Percentiles rank a stretch among this genome's conserved stretches.
Conservation (phyloP, 2,797 vertebrate species). For the Meriones psammophilus region DNA sequence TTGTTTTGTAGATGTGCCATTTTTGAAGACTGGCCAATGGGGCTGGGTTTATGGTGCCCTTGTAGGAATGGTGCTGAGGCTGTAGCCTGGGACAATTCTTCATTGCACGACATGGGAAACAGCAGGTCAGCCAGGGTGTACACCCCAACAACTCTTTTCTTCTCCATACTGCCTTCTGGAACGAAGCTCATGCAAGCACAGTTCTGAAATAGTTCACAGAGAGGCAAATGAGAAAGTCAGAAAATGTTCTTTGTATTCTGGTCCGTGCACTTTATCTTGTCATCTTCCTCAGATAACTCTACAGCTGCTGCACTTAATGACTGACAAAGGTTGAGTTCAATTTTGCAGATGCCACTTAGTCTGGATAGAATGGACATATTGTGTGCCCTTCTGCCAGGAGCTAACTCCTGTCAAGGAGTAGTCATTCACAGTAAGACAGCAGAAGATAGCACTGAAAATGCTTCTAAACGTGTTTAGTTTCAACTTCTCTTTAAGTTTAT, state of each 20-base stretch:
- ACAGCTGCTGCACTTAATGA: background rate
- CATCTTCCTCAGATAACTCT: background rate
- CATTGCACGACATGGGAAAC: conserved; percentile 18
- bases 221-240: background rate
- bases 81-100: conserved; percentile 46
- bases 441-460: background rate
- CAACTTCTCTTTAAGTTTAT: conserved; percentile 20
- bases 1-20: conserved; percentile 83
- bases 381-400: background rate
- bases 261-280: background rate
- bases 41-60: conserved; percentile 47
- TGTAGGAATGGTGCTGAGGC: conserved; percentile 49
- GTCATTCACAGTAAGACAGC: conserved; percentile 8
- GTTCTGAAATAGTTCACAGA: conserved; percentile 12
- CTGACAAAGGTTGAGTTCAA: background rate
- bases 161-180: conserved; percentile 12
- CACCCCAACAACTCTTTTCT: background rate
- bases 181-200: conserved; percentile 39
- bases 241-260: background rate
- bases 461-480: conserved; percentile 45
- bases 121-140: conserved; percentile 61
- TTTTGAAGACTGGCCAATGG: conserved; percentile 82
- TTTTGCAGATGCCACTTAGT: background rate
- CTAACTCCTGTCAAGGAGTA: background rate
- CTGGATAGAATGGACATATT: conserved; percentile 7